Evolutionary conservation across 64 coral and sea anemone species (phyloP).

Genomic region (Catalaphyllia jardinei): DNA sequence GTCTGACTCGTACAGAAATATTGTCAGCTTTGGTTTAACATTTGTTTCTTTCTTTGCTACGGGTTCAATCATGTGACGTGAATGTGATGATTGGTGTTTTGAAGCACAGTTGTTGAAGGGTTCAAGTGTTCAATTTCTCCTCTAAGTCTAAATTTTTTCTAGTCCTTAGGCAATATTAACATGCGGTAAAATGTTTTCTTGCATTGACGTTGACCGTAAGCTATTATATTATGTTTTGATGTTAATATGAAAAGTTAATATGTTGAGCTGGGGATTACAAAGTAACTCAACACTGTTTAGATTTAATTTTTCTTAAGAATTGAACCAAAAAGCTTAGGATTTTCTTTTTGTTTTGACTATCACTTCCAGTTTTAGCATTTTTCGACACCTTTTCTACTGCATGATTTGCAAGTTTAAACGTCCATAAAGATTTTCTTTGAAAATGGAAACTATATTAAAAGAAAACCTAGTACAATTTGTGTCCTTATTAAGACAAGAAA

Average conservation of each 20-base stretch:
- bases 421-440: background rate
- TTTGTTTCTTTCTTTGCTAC: background rate
- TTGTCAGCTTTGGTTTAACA: background rate
- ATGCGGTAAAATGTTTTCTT: background rate
- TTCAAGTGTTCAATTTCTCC: background rate
- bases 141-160: too few species aligned
- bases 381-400: background rate
- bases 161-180: background rate
- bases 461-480: background rate
- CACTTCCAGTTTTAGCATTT: constrained; percentile 3
- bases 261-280: constrained; percentile 2
- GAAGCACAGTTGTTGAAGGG: background rate
- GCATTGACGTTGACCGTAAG: background rate
- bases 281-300: background rate
- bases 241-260: background rate
- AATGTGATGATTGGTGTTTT: background rate
- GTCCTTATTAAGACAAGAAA: background rate
- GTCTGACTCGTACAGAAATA: background rate
- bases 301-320: background rate
- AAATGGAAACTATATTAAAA: background rate
- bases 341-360: background rate
- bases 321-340: background rate
- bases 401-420: background rate
- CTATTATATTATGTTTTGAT: background rate
- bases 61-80: background rate